Evolutionary conservation across 1,140 invertebrate species (phyloP).

Genomic region (Agrilus planipennis): DNA sequence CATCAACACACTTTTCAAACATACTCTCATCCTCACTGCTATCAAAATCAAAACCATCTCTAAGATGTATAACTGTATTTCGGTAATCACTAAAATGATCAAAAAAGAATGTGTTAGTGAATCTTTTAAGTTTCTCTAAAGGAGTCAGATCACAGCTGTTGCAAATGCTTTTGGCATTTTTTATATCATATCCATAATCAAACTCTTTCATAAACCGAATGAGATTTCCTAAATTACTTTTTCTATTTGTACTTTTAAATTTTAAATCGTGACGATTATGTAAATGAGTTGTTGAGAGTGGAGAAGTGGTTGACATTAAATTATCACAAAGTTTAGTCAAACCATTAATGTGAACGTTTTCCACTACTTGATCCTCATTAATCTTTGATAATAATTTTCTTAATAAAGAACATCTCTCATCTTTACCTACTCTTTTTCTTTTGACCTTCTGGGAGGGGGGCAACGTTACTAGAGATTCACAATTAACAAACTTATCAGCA

Average conservation of each 20-base stretch:
- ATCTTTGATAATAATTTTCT: slow-evolving; percentile 22
- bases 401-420: slow-evolving; percentile 25
- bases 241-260: slow-evolving; percentile 1
- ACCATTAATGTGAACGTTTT: slow-evolving; percentile 4
- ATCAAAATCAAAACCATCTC: slow-evolving; percentile 22
- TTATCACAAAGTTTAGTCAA: slow-evolving; percentile 12
- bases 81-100: slow-evolving; percentile 27
- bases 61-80: slow-evolving; percentile 24
- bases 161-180: no score
- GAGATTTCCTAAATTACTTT: slow-evolving; percentile 23
- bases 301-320: slow-evolving; percentile 3
- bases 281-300: slow-evolving; percentile 4
- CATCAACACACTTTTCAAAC: slow-evolving; percentile 8
- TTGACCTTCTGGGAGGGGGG: slow-evolving; percentile 11
- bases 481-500: slow-evolving; percentile 21
- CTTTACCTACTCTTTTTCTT: slow-evolving; percentile 25
- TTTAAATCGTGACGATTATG: slow-evolving; percentile 1
- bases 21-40: slow-evolving; percentile 18
- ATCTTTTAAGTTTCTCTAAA: slow-evolving; percentile 24
- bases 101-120: slow-evolving; percentile 27
- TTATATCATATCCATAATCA: slow-evolving; percentile 24
- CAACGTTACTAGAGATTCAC: slow-evolving; percentile 22
- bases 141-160: slow-evolving; percentile 22
- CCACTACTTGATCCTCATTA: slow-evolving; percentile 9
- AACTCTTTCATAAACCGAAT: slow-evolving; percentile 28